A percentile compares a stretch with the other conserved stretches of the same genome.
These are phyloP conservation scores for Monopterus albus DNA, from an alignment of 2,113 vertebrate genomes.

Conservation along the genomic window DNA sequence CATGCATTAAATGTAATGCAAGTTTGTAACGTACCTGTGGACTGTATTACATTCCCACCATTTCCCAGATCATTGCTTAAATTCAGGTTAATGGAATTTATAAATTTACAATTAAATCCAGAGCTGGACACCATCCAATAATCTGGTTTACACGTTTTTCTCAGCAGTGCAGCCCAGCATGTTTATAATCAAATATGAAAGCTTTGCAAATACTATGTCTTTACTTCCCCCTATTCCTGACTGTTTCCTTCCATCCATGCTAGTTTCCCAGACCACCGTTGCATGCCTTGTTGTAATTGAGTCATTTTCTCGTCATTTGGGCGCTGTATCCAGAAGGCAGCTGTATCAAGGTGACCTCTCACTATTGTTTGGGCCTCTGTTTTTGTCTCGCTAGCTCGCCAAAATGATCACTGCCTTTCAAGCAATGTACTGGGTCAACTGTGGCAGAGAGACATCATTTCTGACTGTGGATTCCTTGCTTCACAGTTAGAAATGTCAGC, in stretches of 20 bases:
- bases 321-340: slow-evolving; percentile 64
- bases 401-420: slow-evolving; percentile 72
- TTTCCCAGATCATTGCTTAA: too few relatives aligned
- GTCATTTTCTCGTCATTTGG: slow-evolving; percentile 73
- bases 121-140: slow-evolving; percentile 5
- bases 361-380: slow-evolving; percentile 71
- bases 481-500: slow-evolving; percentile 60
- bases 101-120: background rate
- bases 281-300: slow-evolving; percentile 71
- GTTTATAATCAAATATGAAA: slow-evolving; percentile 4
- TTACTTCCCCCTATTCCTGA: slow-evolving; percentile 11
- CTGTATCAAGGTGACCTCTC: slow-evolving; percentile 79
- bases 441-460: slow-evolving; percentile 58
- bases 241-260: too few relatives aligned
- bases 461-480: slow-evolving; percentile 54
- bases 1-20: too few relatives aligned
- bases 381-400: slow-evolving; percentile 67
- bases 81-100: background rate
- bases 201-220: slow-evolving; percentile 13
- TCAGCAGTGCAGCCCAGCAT: slow-evolving; percentile 2
- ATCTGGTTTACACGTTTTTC: background rate
- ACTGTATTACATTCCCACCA: too few relatives aligned
- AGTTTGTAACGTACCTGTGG: too few relatives aligned
- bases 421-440: slow-evolving; percentile 62
- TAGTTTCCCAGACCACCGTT: slow-evolving; percentile 12